Evolutionary conservation across 2,888 invertebrate genomes (phyloP), one percentile per base, ranked within the genome.

Genomic region (Oegoconia quadripuncta): DNA sequence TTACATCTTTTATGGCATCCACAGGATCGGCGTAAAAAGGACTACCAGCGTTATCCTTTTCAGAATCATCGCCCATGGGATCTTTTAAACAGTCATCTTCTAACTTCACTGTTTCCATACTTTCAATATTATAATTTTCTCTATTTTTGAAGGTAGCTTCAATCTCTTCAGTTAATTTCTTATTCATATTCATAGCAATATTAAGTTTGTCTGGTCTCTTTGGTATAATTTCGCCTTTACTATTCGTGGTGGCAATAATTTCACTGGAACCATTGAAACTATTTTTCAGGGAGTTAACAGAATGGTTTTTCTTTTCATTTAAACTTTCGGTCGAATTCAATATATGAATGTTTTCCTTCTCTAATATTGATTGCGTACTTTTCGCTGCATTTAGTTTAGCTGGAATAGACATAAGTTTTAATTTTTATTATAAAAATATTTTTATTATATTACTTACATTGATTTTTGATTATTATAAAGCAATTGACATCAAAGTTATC

Each of bases 11-110:
- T 39, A 96, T 87, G 16, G 95, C 92, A 79, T 96, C 96, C 8
- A 96, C 95, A 17, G 96, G 96, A 74, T 96, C 96, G 2, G 95
- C 95, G 66, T 96, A 96, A 64, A 95, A 95, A 1, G 96, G 96
- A 70, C 95, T 95, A 9, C 93, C 93, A 65, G 95, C 93, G 51
- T 94, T 94, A 44, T 88, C 88, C 45, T 86, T 81, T 46, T 86
- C 88, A 35, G 75, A 73, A 35, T 79, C 77, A 27, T 75, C 75
- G 28, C 64, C 69, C 36, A 69, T 62, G 15, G 62, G 56, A 41
- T 72, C 72, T 44, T 73, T 74, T 4, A 62, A 52, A 44, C 59
- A 63, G 48, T 81, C 79, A 48, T 87, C 86, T 56, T 86, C 87
- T 36, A 83, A 48, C 64, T 84, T 88, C 2, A 88, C 73, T 3